Evolutionary conservation across 1,140 invertebrate species (phyloP).

Genomic region (Heterodera carotae): DNA sequence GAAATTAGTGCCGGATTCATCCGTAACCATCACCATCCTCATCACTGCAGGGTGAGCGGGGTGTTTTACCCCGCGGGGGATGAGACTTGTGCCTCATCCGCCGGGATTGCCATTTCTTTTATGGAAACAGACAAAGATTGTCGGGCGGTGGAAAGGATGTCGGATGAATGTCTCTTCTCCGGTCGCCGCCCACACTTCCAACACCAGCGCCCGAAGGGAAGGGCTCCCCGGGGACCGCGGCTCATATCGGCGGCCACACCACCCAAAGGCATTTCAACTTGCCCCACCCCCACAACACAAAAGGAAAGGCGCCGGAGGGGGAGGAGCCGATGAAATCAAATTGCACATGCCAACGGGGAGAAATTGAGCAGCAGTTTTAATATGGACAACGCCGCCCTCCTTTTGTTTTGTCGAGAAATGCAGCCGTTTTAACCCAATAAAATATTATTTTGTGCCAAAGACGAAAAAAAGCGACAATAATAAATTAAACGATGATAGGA

Average conservation of each 20-base stretch:
- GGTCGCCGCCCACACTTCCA: background rate
- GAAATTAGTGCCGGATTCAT: constrained; percentile 9
- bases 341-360: background rate
- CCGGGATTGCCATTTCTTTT: background rate
- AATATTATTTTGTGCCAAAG: background rate
- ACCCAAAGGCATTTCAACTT: background rate
- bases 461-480: background rate
- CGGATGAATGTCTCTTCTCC: constrained; percentile 1
- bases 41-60: too few species aligned
- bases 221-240: background rate
- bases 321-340: background rate
- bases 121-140: background rate
- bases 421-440: background rate
- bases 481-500: background rate
- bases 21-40: background rate
- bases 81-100: background rate
- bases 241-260: background rate
- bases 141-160: background rate
- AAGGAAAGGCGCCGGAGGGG: background rate
- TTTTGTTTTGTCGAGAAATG: background rate
- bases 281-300: background rate
- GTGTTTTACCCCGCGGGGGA: background rate
- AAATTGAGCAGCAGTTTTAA: background rate
- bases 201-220: background rate
- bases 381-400: background rate